phyloP scores from a whole-genome alignment of 1,140 invertebrate genomes.

The Nasonia giraulti region DNA sequence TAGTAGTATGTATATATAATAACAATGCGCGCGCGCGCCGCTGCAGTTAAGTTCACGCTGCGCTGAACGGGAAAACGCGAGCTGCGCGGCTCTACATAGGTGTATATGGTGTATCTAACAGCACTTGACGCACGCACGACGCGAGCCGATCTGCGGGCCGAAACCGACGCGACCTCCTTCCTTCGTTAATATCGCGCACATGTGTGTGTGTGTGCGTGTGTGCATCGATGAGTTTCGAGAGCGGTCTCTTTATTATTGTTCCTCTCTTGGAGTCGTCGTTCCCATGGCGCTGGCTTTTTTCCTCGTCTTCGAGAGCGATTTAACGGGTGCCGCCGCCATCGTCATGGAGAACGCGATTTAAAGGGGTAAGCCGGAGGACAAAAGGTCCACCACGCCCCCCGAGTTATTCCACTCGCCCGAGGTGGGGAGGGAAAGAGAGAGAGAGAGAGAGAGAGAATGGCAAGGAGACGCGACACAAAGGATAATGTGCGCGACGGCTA shows the following conservation, averaged over 20 bases:
- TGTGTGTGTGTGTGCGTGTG: no score
- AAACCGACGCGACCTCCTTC: constrained; percentile 44
- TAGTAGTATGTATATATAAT: background rate
- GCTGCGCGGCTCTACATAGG: background rate
- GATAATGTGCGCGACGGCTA: constrained; percentile 20
- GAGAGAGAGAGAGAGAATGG: constrained; percentile 19
- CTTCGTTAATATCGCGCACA: background rate
- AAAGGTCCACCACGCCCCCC: constrained; percentile 44
- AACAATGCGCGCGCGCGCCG: background rate
- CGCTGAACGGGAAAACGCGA: constrained; percentile 23
- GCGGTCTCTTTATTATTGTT: background rate
- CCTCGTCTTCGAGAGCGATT: constrained; percentile 21
- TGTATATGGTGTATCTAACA: background rate
- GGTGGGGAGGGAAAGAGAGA: constrained; percentile 9
- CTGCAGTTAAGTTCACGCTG: constrained; percentile 23
- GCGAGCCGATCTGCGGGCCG: constrained; percentile 3
- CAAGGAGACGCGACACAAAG: constrained; percentile 26
- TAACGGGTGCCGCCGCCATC: constrained; percentile 21
- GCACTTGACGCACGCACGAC: constrained; percentile 31
- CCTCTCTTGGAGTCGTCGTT: background rate
- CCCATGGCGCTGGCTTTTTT: background rate
- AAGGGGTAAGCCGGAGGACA: constrained; percentile 44
- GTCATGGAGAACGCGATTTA: background rate
- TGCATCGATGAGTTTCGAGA: background rate
- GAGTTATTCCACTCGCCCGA: background rate